These are phyloP conservation scores for Liasis olivaceus DNA, from an alignment of 2,797 vertebrate genomes.

Conservation along the genomic window DNA sequence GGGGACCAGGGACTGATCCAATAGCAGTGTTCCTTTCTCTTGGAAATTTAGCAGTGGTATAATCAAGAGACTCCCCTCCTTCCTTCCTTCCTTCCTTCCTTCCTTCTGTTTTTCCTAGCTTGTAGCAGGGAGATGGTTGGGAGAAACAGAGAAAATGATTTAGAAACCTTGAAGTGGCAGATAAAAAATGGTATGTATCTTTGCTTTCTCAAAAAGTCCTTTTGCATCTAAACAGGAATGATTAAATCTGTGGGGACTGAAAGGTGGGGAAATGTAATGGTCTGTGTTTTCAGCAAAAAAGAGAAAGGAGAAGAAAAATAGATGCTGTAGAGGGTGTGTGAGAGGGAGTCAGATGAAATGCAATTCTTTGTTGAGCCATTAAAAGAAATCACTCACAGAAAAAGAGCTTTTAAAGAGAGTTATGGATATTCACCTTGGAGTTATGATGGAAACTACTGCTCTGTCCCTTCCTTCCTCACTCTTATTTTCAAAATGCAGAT, in stretches of 20 bases:
- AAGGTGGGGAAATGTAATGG: background rate
- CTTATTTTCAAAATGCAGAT: background rate
- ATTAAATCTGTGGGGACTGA: slow-evolving; percentile 27
- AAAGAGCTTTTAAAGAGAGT: background rate
- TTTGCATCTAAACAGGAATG: slow-evolving; percentile 16
- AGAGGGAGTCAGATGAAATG: background rate
- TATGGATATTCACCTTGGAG: slow-evolving; percentile 22
- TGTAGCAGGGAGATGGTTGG: background rate
- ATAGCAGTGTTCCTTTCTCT: background rate
- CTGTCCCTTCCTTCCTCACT: background rate
- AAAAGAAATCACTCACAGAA: background rate
- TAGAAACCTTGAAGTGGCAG: background rate
- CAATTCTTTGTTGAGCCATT: slow-evolving; percentile 1
- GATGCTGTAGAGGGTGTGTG: background rate
- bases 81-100: too few relatives aligned
- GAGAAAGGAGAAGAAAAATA: background rate
- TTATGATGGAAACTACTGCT: background rate
- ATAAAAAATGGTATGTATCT: background rate
- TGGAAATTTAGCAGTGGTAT: background rate
- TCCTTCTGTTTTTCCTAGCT: background rate
- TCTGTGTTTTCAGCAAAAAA: slow-evolving; percentile 21
- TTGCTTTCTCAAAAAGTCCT: slow-evolving; percentile 14
- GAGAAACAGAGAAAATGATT: slow-evolving; percentile 6
- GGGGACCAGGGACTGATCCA: background rate
- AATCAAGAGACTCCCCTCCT: background rate